A percentile compares a stretch with the other conserved stretches of the same genome.
phyloP scores from a whole-genome alignment of 2,888 invertebrate species.

The Chaetogeoica ovagalla region DNA sequence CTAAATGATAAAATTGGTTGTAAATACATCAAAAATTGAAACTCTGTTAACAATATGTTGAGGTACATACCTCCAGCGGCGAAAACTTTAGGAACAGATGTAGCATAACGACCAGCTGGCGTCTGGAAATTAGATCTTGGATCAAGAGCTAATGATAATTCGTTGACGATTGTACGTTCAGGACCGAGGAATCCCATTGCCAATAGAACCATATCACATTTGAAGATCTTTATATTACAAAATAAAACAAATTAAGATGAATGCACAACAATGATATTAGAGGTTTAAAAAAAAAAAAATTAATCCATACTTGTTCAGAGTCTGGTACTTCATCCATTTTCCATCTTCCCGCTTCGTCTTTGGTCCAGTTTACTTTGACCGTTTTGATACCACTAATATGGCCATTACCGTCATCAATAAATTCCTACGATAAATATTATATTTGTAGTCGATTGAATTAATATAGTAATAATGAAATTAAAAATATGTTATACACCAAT shows the following conservation, averaged over 20 bases:
- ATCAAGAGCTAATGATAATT: slow-evolving; percentile 79
- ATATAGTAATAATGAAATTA: background rate
- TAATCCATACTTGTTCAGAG: slow-evolving; percentile 66
- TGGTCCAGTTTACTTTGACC: slow-evolving; percentile 90
- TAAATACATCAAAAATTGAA: slow-evolving; percentile 7
- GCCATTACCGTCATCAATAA: slow-evolving; percentile 85
- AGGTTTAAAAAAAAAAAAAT: slow-evolving; percentile 20
- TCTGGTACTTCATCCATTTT: slow-evolving; percentile 85
- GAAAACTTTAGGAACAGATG: slow-evolving; percentile 81
- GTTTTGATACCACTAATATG: slow-evolving; percentile 89
- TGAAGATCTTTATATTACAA: slow-evolving; percentile 64
- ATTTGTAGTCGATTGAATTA: background rate
- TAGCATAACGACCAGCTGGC: slow-evolving; percentile 74
- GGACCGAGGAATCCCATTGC: slow-evolving; percentile 99
- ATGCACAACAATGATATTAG: background rate
- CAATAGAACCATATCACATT: slow-evolving; percentile 87
- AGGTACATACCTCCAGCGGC: slow-evolving; percentile 84
- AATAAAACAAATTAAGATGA: background rate
- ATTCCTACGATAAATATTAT: slow-evolving; percentile 67
- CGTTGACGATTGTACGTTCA: slow-evolving; percentile 83
- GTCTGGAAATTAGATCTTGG: slow-evolving; percentile 91
- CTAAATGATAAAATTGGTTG: slow-evolving; percentile 62
- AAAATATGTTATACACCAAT: background rate
- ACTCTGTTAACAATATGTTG: too few species aligned
- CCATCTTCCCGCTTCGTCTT: slow-evolving; percentile 90